Evolutionary conservation across 2,113 vertebrate species (phyloP).

Genomic region (Petaurus breviceps): DNA sequence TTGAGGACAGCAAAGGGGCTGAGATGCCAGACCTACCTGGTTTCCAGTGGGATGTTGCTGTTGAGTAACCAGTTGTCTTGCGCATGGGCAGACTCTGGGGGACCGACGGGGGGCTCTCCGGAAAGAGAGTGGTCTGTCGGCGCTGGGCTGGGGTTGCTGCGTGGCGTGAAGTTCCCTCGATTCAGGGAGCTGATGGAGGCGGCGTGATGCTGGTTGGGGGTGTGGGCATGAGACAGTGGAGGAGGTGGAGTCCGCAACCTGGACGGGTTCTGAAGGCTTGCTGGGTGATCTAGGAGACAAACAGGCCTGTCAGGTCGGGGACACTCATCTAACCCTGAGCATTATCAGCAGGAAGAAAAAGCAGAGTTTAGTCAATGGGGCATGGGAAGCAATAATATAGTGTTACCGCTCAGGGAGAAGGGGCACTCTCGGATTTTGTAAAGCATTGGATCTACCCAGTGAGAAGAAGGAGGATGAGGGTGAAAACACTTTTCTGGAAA

Average conservation of each 20-base stretch:
- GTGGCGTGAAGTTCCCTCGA: constrained; percentile 94
- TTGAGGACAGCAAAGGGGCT: neutral
- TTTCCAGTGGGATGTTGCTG: constrained; percentile 99
- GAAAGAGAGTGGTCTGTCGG: constrained; percentile 95
- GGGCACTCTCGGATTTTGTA: neutral
- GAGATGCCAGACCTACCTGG: constrained; percentile 86
- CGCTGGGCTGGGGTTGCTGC: constrained; percentile 96
- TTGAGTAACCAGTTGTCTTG: constrained; percentile 99
- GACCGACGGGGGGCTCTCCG: constrained; percentile 89
- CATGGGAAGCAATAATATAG: neutral
- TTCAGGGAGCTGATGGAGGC: constrained; percentile 96
- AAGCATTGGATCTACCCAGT: neutral
- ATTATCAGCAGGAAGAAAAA: neutral
- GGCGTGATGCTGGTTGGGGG: constrained; percentile 93
- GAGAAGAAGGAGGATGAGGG: neutral
- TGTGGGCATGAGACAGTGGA: constrained; percentile 93
- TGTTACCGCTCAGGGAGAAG: neutral
- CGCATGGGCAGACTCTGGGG: constrained; percentile 89
- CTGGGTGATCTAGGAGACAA: constrained; percentile 86
- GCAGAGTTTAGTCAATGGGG: neutral
- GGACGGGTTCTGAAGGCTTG: constrained; percentile 93
- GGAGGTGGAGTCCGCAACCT: constrained; percentile 95
- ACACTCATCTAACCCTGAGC: neutral
- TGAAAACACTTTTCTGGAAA: neutral
- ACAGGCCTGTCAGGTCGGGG: constrained; percentile 31